phyloP scores from a whole-genome alignment of 2,888 invertebrate species.

The Caenorhabditis sp. region DNA sequence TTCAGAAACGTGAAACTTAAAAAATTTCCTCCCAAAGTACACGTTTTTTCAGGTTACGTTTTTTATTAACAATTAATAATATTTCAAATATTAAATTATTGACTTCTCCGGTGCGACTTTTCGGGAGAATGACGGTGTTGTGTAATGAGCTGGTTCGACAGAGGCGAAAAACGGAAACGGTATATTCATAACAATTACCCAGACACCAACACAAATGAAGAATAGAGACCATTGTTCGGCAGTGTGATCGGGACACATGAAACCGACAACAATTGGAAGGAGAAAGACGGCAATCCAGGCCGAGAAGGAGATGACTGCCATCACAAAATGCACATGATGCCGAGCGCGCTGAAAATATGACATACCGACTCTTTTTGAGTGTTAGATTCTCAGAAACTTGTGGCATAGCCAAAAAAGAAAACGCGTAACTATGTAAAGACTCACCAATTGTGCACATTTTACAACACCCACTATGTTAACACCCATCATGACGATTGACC shows the following conservation, averaged over 20 bases:
- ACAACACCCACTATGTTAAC: slow-evolving; percentile 59
- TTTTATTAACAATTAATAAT: no score
- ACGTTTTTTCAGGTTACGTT: not conserved
- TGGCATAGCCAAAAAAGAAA: no score
- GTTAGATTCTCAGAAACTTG: no score
- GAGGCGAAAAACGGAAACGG: slow-evolving; percentile 44
- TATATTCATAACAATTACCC: slow-evolving; percentile 34
- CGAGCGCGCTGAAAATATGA: slow-evolving; percentile 28
- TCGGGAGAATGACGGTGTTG: slow-evolving; percentile 29
- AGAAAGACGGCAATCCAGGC: slow-evolving; percentile 42
- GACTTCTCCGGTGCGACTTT: slow-evolving; percentile 8
- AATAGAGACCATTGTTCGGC: slow-evolving; percentile 43
- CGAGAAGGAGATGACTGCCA: slow-evolving; percentile 37
- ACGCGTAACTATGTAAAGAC: not conserved
- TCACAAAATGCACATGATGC: slow-evolving; percentile 39
- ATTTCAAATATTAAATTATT: not conserved
- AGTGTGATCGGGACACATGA: slow-evolving; percentile 43
- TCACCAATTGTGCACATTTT: slow-evolving; percentile 48
- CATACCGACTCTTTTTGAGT: not conserved
- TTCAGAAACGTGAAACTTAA: no score
- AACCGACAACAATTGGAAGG: slow-evolving; percentile 45
- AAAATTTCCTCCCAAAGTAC: no score
- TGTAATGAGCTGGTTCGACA: slow-evolving; percentile 41
- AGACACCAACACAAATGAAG: slow-evolving; percentile 37
- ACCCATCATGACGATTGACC: slow-evolving; percentile 51